Base-by-base conservation (phyloP, 1,140 invertebrate species). In the Meteorus sp. region DNA sequence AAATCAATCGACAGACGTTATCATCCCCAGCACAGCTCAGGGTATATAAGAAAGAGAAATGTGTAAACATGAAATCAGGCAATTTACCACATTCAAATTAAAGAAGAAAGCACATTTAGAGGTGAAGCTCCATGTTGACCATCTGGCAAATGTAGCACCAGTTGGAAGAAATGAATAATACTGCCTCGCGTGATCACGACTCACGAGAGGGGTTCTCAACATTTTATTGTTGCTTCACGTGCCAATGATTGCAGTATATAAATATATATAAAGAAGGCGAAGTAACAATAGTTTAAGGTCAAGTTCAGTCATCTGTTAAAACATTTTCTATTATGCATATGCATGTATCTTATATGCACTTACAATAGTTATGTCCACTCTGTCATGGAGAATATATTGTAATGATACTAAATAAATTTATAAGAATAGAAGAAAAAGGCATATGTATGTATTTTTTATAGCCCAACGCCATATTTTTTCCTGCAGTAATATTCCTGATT, bases 201-300 rank as follows among this genome's bases (percentile, higher is more conserved):
- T 39, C 9, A 39, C 56, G 9, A 22, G 17, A 37, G 47, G 19
- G 33, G 27, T 52, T 39, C 15, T 51, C 52, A 39, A 56, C 57
- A 61, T 50, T 39, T 59, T 52, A 44, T 59, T 59, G 56, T 59
- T 52, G 23, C 2, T 60, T 41, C 31, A 45, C 67, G 61, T 68
- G 63, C 63, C 60, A 67, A 65, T 68, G 57, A 65, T 67, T 65
- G 56, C 59, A 41, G 56, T 57, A 44, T 44, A 52, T 29, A n/a
- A 17, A 44, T 25, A 55, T 39, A 39, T 15, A 19, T 44, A 44
- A 8, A 17, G 7, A 44, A 1, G 41, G 22, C 17, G 22, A 2
- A 19, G 41, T 19, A 20, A 44, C 41, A 20, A 15, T 44, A 44
- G 8, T n/a, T n/a, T n/a, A n/a, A n/a, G n/a, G n/a, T n/a, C n/a